Evolutionary conservation across 2,888 invertebrate genomes (phyloP).

Genomic region (Caenorhabditis sp.): DNA sequence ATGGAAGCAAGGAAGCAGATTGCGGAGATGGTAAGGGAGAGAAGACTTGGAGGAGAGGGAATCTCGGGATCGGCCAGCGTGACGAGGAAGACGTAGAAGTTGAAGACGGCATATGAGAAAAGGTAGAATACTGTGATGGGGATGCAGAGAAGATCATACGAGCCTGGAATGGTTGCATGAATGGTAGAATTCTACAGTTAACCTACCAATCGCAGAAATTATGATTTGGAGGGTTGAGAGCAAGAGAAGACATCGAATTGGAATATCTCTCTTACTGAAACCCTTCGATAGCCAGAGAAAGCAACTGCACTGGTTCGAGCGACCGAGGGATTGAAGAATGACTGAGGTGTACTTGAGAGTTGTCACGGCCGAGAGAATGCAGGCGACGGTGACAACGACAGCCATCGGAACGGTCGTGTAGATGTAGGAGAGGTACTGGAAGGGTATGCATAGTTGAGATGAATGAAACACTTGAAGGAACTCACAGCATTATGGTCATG

Average conservation of each 20-base stretch:
- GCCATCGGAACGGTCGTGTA: slow-evolving; percentile 61
- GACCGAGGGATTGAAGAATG: slow-evolving; percentile 49
- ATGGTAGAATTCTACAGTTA: background rate
- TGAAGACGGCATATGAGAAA: slow-evolving; percentile 55
- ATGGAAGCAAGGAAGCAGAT: slow-evolving; percentile 34
- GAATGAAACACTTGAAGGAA: background rate
- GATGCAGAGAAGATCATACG: slow-evolving; percentile 62
- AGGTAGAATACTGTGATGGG: slow-evolving; percentile 56
- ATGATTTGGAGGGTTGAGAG: slow-evolving; percentile 44
- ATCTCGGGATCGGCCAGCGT: slow-evolving; percentile 37
- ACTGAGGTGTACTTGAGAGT: slow-evolving; percentile 49
- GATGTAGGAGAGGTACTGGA: slow-evolving; percentile 51
- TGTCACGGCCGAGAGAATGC: slow-evolving; percentile 58
- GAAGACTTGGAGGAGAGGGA: slow-evolving; percentile 50
- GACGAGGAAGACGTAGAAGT: slow-evolving; percentile 55
- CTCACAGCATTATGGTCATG: slow-evolving; percentile 37
- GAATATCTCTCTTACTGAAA: slow-evolving; percentile 49
- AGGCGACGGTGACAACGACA: slow-evolving; percentile 45
- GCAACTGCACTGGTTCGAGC: slow-evolving; percentile 31
- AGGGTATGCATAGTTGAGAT: background rate
- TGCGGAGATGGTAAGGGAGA: slow-evolving; percentile 39
- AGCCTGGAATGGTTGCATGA: slow-evolving; percentile 25
- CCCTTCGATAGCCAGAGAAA: slow-evolving; percentile 48
- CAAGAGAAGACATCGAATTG: slow-evolving; percentile 42
- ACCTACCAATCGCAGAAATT: slow-evolving; percentile 48